A percentile compares a stretch with the other conserved stretches of the same genome.
Conservation (phyloP, 1,140 invertebrate species). For the Drosophila ironensis region DNA sequence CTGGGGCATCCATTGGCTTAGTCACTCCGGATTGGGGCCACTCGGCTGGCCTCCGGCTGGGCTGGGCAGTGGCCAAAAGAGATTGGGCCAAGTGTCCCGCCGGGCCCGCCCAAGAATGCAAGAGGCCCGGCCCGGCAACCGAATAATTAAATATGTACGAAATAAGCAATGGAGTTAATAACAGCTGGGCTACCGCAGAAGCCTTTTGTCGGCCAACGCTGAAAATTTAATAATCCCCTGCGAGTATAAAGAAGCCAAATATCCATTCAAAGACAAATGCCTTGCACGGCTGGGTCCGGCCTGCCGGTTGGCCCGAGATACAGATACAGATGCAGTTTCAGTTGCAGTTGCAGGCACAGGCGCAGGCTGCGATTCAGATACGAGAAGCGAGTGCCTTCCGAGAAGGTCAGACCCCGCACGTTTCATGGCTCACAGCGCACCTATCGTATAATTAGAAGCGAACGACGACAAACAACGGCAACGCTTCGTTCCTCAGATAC, state of each 20-base stretch:
- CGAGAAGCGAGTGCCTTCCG: slow-evolving; percentile 50
- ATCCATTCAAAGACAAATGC: slow-evolving; percentile 27
- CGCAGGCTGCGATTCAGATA: slow-evolving; percentile 1
- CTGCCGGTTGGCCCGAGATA: not conserved
- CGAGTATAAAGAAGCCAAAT: slow-evolving; percentile 26
- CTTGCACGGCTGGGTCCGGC: not conserved
- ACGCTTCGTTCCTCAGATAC: not conserved
- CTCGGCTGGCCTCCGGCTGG: slow-evolving; percentile 8
- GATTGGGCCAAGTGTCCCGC: slow-evolving; percentile 45
- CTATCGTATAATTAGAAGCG: slow-evolving; percentile 79
- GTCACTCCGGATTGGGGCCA: slow-evolving; percentile 27
- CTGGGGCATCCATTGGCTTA: slow-evolving; percentile 7
- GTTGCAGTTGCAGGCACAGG: not conserved
- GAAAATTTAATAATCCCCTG: slow-evolving; percentile 70
- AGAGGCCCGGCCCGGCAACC: slow-evolving; percentile 22
- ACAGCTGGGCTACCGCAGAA: slow-evolving; percentile 64
- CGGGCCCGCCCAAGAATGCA: slow-evolving; percentile 38
- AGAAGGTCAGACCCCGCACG: slow-evolving; percentile 79
- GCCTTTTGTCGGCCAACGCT: slow-evolving; percentile 53
- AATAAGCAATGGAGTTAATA: slow-evolving; percentile 46
- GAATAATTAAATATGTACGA: slow-evolving; percentile 60
- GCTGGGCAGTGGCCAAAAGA: slow-evolving; percentile 13
- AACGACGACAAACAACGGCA: slow-evolving; percentile 55
- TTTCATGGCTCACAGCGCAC: slow-evolving; percentile 76
- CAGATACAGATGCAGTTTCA: slow-evolving; percentile 13